phyloP scores from a whole-genome alignment of 2,888 invertebrate genomes.

The Dichetophora obliterata region DNA sequence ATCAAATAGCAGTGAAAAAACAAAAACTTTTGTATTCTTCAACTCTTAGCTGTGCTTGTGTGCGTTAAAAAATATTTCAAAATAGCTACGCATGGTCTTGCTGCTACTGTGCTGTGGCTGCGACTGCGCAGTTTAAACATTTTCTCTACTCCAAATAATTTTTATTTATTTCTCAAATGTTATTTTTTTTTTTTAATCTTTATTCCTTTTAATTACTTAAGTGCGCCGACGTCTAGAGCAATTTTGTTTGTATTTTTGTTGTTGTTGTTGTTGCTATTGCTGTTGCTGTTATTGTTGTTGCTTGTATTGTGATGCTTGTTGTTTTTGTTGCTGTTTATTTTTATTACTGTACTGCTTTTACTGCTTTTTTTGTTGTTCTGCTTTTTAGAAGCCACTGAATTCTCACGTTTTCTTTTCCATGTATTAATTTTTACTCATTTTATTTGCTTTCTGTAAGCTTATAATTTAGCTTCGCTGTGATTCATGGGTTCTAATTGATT shows the following conservation, averaged over 20 bases:
- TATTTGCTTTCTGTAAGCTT: background rate
- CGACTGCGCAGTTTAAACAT: background rate
- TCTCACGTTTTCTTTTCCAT: conserved; percentile 34
- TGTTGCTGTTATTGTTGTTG: background rate
- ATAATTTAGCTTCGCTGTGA: background rate
- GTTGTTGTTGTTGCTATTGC: background rate
- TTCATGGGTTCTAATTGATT: conserved; percentile 11
- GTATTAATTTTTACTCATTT: background rate
- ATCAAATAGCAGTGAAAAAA: background rate
- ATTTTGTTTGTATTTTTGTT: background rate
- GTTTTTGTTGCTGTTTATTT: background rate
- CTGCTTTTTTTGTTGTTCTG: background rate
- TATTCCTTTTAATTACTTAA: conserved; percentile 22
- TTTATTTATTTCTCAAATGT: conserved; percentile 3
- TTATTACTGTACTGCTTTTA: background rate
- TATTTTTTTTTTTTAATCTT: background rate
- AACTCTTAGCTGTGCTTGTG: background rate
- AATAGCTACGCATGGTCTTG: background rate
- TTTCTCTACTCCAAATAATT: background rate
- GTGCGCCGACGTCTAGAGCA: background rate
- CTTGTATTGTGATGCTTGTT: background rate
- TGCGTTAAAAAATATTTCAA: background rate
- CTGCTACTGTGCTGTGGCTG: background rate
- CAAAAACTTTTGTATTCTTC: background rate
- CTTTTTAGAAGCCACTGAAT: background rate